A percentile compares a stretch with the other conserved stretches of the same genome.
phyloP scores from a whole-genome alignment of 1,140 invertebrate genomes.

The Papilio dardanus region DNA sequence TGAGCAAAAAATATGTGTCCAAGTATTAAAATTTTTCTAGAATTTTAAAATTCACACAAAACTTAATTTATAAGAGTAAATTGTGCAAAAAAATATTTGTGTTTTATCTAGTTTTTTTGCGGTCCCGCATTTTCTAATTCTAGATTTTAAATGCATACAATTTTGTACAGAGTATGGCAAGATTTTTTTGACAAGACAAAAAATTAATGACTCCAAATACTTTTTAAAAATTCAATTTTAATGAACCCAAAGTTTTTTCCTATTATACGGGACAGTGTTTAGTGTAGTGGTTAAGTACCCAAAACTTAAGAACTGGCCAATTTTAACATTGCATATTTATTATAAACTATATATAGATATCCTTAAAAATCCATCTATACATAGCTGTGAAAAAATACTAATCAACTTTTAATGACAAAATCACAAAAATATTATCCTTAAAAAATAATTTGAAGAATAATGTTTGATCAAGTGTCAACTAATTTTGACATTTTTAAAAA shows the following conservation, averaged over 20 bases:
- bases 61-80: constrained; percentile 18
- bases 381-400: constrained; percentile 24
- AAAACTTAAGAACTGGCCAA: constrained; percentile 17
- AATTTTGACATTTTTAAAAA: too few species aligned
- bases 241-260: neutral
- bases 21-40: neutral
- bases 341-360: neutral
- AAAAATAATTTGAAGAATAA: neutral
- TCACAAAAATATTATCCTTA: neutral
- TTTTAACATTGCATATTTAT: neutral
- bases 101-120: constrained; percentile 2
- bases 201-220: neutral
- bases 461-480: too few species aligned
- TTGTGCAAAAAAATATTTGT: constrained; percentile 34
- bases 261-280: neutral
- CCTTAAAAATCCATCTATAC: neutral
- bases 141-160: neutral
- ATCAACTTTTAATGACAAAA: neutral
- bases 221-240: neutral
- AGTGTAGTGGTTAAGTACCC: constrained; percentile 24
- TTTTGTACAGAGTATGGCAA: constrained; percentile 27
- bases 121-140: constrained; percentile 1
- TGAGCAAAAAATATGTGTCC: neutral
- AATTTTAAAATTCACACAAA: neutral
- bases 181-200: neutral